Evolutionary conservation across 2,113 vertebrate genomes (phyloP), one percentile per base, ranked within the genome.

Genomic region (Nannobrachium achirus): DNA sequence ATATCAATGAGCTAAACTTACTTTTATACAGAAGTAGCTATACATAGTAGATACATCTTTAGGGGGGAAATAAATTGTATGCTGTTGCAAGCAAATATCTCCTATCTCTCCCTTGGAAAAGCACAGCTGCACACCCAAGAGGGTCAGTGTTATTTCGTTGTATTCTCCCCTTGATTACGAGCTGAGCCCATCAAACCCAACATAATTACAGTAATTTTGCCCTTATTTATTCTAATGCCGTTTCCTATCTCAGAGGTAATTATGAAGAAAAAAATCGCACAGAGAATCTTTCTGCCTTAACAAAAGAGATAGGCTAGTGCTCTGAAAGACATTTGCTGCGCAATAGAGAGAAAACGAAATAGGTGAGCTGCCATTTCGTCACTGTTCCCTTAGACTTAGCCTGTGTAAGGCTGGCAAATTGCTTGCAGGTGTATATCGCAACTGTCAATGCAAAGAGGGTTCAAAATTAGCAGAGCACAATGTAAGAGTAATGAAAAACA

Each of bases 191-290:
- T 99, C 98, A 99, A 98, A 98, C 96, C 97, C 95, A 95, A 93
- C 95, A 96, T 99, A 99, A 99, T 99, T 99, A 99, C 96, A 97
- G 97, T 98, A 94, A 99, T 99, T 98, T 98, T 94, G 95, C 95
- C 96, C 98, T 98, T 99, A 98, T 98, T 98, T 98, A 99, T 99
- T 99, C 96, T 98, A 98, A 99, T 98, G 96, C 96, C 97, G 96
- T 98, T 98, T 97, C 96, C 96, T 95, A 98, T 98, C 97, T 97
- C 95, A 95, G 93, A 95, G 95, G 97, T 98, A 98, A 99, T 99
- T 99, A 99, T 99, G 98, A 98, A 33, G 6, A 95, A 96, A 96
- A 96, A 97, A 98, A 98, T 95, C 95, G 93, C 95, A 94, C 93
- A 93, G 93, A 94, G 96, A 98, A 98, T 98, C 96, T 98, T 98